Percentiles rank a stretch among this genome's conserved stretches.
Conservation (phyloP, 2,797 vertebrate genomes). For the Microtus agrestis region DNA sequence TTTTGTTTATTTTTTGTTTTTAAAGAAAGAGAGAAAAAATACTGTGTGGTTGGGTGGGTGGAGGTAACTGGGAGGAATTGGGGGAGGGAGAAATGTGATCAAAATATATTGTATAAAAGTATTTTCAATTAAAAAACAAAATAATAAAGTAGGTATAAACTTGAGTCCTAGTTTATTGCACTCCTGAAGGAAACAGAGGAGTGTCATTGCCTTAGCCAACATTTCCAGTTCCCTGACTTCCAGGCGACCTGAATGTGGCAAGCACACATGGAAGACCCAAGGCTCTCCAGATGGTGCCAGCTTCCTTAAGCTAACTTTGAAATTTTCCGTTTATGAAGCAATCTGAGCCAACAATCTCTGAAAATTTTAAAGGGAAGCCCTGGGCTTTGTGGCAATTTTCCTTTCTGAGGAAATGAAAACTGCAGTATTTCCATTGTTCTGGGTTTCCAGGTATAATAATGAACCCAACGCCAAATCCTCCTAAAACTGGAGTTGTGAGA, state of each 20-base stretch:
- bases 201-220: neutral
- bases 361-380: neutral
- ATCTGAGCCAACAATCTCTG: neutral
- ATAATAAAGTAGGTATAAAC: neutral
- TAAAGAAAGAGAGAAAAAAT: neutral
- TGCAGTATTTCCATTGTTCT: neutral
- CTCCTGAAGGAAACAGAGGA: conserved; percentile 11
- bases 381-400: neutral
- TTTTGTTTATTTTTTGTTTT: neutral
- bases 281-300: neutral
- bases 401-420: neutral
- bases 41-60: neutral
- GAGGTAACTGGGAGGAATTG: neutral
- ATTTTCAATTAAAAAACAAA: neutral
- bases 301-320: conserved; percentile 5
- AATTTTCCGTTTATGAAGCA: conserved; percentile 41
- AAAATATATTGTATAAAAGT: neutral
- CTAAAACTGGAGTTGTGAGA: neutral
- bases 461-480: neutral
- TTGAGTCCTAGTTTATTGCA: neutral
- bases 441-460: neutral
- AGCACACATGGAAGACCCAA: neutral
- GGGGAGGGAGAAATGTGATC: neutral
- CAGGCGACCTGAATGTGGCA: neutral
- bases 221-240: conserved; percentile 1